Conservation (phyloP, 2,888 invertebrate species). For the Aphodius granarius region DNA sequence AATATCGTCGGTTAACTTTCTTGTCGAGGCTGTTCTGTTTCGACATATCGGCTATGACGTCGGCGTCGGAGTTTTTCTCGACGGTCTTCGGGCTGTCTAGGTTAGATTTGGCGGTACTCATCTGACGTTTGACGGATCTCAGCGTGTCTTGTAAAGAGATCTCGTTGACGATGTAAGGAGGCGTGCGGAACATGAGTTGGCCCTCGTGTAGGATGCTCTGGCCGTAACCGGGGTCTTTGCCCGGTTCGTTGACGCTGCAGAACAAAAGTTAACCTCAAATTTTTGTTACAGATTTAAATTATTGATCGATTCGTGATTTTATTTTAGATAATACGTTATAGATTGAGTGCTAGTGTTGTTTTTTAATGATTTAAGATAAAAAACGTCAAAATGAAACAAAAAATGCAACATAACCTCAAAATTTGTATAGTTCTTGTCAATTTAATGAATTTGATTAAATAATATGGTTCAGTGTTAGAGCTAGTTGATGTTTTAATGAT, state of each 20-base stretch:
- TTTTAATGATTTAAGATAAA: too few species aligned
- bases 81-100: slow-evolving; percentile 35
- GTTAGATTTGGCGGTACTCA: slow-evolving; percentile 31
- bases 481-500: too few species aligned
- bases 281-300: too few species aligned
- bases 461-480: too few species aligned
- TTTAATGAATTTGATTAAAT: too few species aligned
- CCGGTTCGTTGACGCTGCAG: slow-evolving; percentile 69
- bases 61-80: slow-evolving; percentile 5
- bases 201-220: slow-evolving; percentile 89
- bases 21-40: slow-evolving; percentile 48
- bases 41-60: slow-evolving; percentile 38
- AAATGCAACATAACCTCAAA: not conserved
- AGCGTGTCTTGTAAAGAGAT: slow-evolving; percentile 71
- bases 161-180: slow-evolving; percentile 80
- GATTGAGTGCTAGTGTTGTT: too few species aligned
- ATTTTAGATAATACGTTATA: too few species aligned
- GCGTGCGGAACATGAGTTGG: slow-evolving; percentile 87
- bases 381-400: too few species aligned
- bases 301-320: too few species aligned
- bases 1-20: slow-evolving; percentile 60
- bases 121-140: slow-evolving; percentile 21
- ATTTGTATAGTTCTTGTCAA: not conserved
- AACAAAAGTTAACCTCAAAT: not conserved
- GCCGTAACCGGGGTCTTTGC: slow-evolving; percentile 88